These are phyloP conservation scores for Parus major DNA, from an alignment of 2,113 vertebrate genomes.

Conservation along the genomic window DNA sequence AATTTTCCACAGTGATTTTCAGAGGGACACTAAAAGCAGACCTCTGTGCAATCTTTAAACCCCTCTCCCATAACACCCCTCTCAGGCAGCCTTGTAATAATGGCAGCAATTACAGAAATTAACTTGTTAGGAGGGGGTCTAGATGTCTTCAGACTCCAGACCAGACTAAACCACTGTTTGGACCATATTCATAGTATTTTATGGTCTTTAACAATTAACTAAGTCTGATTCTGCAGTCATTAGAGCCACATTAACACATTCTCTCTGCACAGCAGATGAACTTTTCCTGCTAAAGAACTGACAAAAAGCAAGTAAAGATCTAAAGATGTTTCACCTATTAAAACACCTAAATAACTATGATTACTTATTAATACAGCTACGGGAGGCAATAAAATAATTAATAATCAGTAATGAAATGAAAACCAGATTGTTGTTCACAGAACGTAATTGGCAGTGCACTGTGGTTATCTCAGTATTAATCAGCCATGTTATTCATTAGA, in stretches of 20 bases:
- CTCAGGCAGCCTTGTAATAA: not conserved
- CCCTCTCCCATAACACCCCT: not conserved
- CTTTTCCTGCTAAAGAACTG: not conserved
- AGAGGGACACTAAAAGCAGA: not conserved
- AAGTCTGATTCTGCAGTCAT: not conserved
- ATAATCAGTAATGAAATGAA: not conserved
- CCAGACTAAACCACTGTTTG: not conserved
- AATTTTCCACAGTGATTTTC: constrained; percentile 7
- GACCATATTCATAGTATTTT: not conserved
- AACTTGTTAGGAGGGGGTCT: not conserved
- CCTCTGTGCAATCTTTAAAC: not conserved
- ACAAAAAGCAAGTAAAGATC: not conserved
- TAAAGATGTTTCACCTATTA: not conserved
- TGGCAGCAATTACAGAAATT: constrained; percentile 10
- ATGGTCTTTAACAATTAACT: not conserved
- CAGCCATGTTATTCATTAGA: not conserved
- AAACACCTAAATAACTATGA: constrained; percentile 16
- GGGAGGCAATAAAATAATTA: constrained; percentile 46
- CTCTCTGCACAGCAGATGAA: not conserved
- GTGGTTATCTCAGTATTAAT: constrained; percentile 1
- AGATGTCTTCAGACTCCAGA: not conserved
- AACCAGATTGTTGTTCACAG: not conserved
- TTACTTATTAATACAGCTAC: constrained; percentile 2
- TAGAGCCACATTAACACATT: not conserved
- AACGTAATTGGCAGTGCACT: not conserved